These are phyloP conservation scores for Taxidea taxus DNA, from an alignment of 2,113 vertebrate species.

Conservation along the genomic window DNA sequence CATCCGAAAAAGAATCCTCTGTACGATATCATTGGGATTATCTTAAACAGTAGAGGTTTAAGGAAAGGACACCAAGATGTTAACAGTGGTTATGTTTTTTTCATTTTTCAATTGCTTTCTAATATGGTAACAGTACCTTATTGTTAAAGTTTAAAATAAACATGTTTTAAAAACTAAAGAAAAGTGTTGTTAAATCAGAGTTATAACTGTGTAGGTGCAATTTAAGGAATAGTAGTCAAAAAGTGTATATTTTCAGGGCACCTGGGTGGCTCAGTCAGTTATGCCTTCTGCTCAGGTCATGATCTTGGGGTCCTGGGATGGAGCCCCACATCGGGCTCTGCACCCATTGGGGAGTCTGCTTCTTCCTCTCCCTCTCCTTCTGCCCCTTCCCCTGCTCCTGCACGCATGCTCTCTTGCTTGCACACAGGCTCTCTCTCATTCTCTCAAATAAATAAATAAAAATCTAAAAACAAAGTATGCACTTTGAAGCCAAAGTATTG, in stretches of 20 bases:
- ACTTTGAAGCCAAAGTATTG: not conserved
- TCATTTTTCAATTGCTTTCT: not conserved
- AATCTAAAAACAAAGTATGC: not conserved
- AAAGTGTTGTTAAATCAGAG: not conserved
- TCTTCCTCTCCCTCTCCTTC: not conserved
- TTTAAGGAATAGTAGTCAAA: not conserved
- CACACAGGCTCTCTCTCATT: not conserved
- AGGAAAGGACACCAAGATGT: not conserved
- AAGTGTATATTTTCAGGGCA: not conserved
- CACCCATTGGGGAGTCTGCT: not conserved
- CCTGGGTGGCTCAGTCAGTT: too few species aligned
- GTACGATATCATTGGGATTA: not conserved
- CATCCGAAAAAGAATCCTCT: not conserved
- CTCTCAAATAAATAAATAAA: not conserved
- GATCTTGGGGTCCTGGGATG: not conserved
- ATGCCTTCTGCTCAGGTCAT: not conserved
- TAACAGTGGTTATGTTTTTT: not conserved
- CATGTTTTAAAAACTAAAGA: not conserved
- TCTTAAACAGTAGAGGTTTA: not conserved
- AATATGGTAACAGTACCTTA: not conserved
- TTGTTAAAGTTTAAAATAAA: slow-evolving; percentile 1
- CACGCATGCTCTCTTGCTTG: too few species aligned
- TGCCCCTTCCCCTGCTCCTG: too few species aligned
- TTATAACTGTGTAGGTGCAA: not conserved
- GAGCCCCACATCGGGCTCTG: not conserved